Conservation (phyloP, 2,797 vertebrate species). For the Linurgus olivaceus region DNA sequence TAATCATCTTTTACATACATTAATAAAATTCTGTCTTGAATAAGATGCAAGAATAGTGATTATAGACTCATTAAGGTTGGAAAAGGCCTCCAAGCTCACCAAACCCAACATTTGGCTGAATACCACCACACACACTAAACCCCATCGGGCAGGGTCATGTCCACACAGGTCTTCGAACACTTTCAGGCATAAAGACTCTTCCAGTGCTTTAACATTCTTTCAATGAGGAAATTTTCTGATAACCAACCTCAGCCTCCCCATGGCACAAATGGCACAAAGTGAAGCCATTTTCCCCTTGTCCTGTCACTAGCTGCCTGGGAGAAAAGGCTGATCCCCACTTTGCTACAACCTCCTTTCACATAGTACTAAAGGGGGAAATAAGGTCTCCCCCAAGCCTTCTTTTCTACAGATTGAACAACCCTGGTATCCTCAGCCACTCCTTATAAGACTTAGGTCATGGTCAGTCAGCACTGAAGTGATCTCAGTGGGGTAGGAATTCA, state of each 20-base stretch:
- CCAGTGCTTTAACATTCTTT: background rate
- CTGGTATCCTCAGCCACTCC: background rate
- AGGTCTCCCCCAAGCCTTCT: background rate
- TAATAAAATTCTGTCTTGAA: background rate
- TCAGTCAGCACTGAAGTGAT: background rate
- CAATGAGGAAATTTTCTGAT: background rate
- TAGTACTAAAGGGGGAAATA: background rate
- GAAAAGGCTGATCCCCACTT: background rate
- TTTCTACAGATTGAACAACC: background rate
- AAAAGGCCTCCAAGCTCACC: background rate
- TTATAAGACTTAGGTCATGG: too few species aligned
- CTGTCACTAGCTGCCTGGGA: background rate
- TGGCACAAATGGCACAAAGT: too few species aligned
- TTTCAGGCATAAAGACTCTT: background rate
- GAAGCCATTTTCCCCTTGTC: background rate
- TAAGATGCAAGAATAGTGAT: background rate
- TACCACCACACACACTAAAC: too few species aligned
- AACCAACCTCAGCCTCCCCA: background rate
- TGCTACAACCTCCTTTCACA: background rate
- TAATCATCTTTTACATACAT: background rate
- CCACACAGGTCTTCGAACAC: fast-evolving
- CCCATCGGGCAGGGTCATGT: too few species aligned
- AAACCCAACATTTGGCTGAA: background rate
- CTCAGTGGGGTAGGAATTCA: background rate
- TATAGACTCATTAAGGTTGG: background rate